Conservation (phyloP, 2,888 invertebrate genomes). For the Drosophila stalkeri region DNA sequence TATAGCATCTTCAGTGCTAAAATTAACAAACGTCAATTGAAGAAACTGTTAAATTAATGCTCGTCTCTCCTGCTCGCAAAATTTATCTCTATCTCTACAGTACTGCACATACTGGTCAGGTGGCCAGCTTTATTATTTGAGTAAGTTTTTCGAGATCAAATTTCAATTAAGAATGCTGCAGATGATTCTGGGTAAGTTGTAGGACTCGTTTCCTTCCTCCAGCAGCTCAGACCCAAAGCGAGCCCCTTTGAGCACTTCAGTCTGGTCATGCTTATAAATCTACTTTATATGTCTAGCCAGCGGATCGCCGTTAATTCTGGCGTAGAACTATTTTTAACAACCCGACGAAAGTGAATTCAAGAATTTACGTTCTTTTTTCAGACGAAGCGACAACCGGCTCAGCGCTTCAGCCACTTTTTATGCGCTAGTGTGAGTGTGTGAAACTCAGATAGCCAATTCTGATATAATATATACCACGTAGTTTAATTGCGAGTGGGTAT, state of each 20-base stretch:
- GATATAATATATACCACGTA: constrained; percentile 24
- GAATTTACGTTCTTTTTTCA: constrained; percentile 50
- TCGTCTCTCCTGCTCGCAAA: constrained; percentile 18
- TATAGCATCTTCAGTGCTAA: constrained; percentile 46
- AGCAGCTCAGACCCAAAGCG: constrained; percentile 17
- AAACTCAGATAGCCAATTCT: constrained; percentile 51
- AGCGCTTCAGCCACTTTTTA: constrained; percentile 4
- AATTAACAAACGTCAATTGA: constrained; percentile 58
- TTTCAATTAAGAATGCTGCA: constrained; percentile 11
- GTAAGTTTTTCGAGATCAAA: not conserved
- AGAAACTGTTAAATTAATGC: constrained; percentile 56
- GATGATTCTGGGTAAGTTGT: constrained; percentile 33
- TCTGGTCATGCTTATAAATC: constrained; percentile 35
- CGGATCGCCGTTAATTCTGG: constrained; percentile 41
- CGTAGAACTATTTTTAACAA: constrained; percentile 70
- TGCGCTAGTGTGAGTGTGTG: constrained; percentile 24
- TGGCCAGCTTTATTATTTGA: constrained; percentile 8
- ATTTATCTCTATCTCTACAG: constrained; percentile 30
- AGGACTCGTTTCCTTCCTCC: constrained; percentile 24
- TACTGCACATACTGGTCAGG: constrained; percentile 32
- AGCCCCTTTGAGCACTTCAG: constrained; percentile 38
- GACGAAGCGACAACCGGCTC: constrained; percentile 42
- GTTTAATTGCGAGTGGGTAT: constrained; percentile 20
- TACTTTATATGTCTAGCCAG: constrained; percentile 42
- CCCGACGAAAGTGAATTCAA: constrained; percentile 73